Percentiles rank a stretch among this genome's conserved stretches.
Conservation (phyloP, 2,113 vertebrate genomes). For the Tinamus guttatus region DNA sequence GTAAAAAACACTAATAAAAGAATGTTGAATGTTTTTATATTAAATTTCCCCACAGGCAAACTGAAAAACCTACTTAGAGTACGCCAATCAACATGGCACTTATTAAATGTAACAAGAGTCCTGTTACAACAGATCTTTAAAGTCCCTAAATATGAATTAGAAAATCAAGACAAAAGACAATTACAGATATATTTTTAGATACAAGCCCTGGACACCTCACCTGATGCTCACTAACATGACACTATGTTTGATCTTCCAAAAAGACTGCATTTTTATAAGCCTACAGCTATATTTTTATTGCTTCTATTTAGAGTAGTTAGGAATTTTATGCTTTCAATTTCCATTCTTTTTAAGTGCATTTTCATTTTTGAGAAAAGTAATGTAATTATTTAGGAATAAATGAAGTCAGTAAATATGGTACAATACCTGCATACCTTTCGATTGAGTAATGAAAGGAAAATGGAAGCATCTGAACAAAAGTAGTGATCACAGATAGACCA, state of each 20-base stretch:
- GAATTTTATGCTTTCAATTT: slow-evolving; percentile 45
- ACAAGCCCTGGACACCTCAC: slow-evolving; percentile 72
- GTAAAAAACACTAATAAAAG: slow-evolving; percentile 89
- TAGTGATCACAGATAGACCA: neutral
- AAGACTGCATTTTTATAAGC: slow-evolving; percentile 31
- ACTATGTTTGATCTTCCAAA: slow-evolving; percentile 75
- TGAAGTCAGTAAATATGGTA: neutral
- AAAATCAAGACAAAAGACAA: slow-evolving; percentile 83
- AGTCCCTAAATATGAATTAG: slow-evolving; percentile 82
- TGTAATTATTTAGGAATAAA: slow-evolving; percentile 21
- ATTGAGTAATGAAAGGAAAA: slow-evolving; percentile 26
- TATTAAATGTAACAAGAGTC: slow-evolving; percentile 88
- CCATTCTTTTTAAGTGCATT: slow-evolving; percentile 6
- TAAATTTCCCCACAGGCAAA: slow-evolving; percentile 89
- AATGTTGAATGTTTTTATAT: slow-evolving; percentile 89
- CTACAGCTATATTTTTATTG: slow-evolving; percentile 56
- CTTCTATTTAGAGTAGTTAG: slow-evolving; percentile 34
- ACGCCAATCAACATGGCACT: slow-evolving; percentile 86
- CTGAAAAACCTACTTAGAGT: slow-evolving; percentile 86
- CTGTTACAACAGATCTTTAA: slow-evolving; percentile 85
- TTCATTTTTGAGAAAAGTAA: slow-evolving; percentile 27
- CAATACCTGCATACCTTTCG: neutral
- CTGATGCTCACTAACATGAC: slow-evolving; percentile 52
- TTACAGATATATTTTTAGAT: slow-evolving; percentile 76
- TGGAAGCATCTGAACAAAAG: neutral